A percentile compares a stretch with the other conserved stretches of the same genome.
These are phyloP conservation scores for Xenus cinereus DNA, from an alignment of 2,113 vertebrate genomes.

Conservation along the genomic window DNA sequence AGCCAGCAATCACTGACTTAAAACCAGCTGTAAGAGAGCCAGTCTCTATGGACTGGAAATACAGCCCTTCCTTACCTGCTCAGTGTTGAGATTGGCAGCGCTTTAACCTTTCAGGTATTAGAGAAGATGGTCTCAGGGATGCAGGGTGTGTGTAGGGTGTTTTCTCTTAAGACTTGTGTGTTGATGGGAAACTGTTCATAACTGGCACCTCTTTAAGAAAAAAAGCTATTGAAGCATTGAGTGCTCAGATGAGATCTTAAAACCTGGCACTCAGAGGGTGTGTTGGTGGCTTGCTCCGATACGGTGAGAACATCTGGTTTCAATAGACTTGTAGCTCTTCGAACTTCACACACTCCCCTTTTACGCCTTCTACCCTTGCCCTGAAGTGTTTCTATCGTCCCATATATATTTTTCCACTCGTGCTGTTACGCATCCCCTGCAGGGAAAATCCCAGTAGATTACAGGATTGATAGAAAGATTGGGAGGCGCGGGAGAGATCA, in stretches of 20 bases:
- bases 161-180: background rate
- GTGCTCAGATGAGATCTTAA: background rate
- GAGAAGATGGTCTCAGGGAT: background rate
- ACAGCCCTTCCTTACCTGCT: background rate
- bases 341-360: background rate
- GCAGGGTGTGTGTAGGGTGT: background rate
- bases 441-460: conserved; percentile 46
- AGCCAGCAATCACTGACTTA: conserved; percentile 35
- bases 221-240: background rate
- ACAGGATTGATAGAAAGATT: conserved; percentile 32
- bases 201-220: background rate
- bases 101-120: background rate
- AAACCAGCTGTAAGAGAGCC: background rate
- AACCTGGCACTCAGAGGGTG: background rate
- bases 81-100: background rate
- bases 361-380: background rate
- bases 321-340: background rate
- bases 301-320: conserved; percentile 20
- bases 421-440: background rate
- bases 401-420: background rate
- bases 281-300: background rate
- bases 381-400: background rate
- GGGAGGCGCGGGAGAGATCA: background rate
- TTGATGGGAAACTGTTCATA: background rate
- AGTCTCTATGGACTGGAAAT: background rate